Percentiles rank a stretch among this genome's conserved stretches.
phyloP scores from a whole-genome alignment of 2,113 vertebrate genomes.

The Larimichthys crocea region DNA sequence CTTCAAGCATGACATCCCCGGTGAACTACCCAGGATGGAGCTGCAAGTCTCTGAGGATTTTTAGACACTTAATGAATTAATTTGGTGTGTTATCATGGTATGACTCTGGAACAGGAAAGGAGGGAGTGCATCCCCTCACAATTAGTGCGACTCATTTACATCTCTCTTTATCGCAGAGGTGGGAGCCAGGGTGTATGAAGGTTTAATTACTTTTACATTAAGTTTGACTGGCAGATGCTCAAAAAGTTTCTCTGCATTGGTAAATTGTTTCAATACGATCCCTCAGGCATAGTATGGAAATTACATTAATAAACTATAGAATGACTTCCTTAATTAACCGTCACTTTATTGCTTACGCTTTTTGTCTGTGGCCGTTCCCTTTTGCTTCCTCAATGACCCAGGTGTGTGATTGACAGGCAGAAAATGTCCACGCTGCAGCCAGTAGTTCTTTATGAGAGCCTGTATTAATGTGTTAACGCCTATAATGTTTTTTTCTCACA shows the following conservation, averaged over 20 bases:
- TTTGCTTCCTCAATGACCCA: conserved; percentile 21
- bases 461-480: background rate
- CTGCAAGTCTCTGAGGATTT: conserved; percentile 57
- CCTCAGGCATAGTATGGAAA: conserved; percentile 42
- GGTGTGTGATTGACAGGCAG: conserved; percentile 46
- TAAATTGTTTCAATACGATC: conserved; percentile 46
- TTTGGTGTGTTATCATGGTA: conserved; percentile 53
- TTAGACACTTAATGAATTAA: conserved; percentile 70
- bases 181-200: conserved; percentile 58
- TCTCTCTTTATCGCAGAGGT: conserved; percentile 71
- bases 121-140: conserved; percentile 60
- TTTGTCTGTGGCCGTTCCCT: background rate
- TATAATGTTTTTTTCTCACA: background rate
- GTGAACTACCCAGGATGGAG: conserved; percentile 48
- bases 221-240: conserved; percentile 70
- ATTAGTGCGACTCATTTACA: conserved; percentile 78
- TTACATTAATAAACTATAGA: conserved; percentile 62
- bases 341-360: conserved; percentile 42
- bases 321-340: conserved; percentile 59
- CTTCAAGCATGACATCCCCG: conserved; percentile 51
- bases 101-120: conserved; percentile 46
- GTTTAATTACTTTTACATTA: conserved; percentile 78
- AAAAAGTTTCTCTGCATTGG: conserved; percentile 41
- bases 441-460: conserved; percentile 8
- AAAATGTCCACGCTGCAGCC: conserved; percentile 23